Percentiles rank a stretch among this genome's conserved stretches.
phyloP scores from a whole-genome alignment of 2,888 invertebrate species.

The Auanema sp. region DNA sequence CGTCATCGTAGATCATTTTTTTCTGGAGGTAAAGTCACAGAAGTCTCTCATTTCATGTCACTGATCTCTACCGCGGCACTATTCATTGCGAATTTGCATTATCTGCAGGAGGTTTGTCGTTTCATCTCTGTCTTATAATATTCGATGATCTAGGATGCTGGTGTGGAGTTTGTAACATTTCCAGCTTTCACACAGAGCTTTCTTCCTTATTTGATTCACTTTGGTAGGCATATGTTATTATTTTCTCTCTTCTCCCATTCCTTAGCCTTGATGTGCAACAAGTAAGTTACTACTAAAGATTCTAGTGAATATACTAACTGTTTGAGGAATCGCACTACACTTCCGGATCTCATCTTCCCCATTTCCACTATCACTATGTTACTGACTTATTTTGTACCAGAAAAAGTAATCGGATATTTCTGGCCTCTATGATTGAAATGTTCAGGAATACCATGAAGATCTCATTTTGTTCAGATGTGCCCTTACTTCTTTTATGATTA shows the following conservation, averaged over 20 bases:
- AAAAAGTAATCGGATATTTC: neutral
- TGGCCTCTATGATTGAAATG: neutral
- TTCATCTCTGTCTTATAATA: neutral
- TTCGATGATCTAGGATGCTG: slow-evolving; percentile 18
- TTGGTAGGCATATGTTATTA: slow-evolving; percentile 1
- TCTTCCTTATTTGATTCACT: neutral
- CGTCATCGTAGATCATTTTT: slow-evolving; percentile 28
- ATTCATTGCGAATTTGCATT: slow-evolving; percentile 29
- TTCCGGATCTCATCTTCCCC: slow-evolving; percentile 34
- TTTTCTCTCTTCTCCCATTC: slow-evolving; percentile 6
- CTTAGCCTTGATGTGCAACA: slow-evolving; percentile 10
- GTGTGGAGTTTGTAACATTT: slow-evolving; percentile 17
- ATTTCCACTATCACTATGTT: slow-evolving; percentile 16
- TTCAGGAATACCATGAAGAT: slow-evolving; percentile 23
- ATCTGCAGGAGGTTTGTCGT: slow-evolving; percentile 26
- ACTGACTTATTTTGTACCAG: slow-evolving; percentile 12
- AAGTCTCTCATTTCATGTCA: slow-evolving; percentile 21
- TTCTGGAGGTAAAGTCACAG: slow-evolving; percentile 26
- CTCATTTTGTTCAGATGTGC: slow-evolving; percentile 27
- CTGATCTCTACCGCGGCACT: slow-evolving; percentile 18
- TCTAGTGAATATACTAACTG: neutral
- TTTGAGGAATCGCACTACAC: slow-evolving; percentile 25
- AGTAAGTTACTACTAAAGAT: too few species aligned
- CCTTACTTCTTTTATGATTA: slow-evolving; percentile 26
- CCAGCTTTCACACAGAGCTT: slow-evolving; percentile 4